Conservation (phyloP, 2,113 vertebrate genomes). For the Stegostoma tigrinum region DNA sequence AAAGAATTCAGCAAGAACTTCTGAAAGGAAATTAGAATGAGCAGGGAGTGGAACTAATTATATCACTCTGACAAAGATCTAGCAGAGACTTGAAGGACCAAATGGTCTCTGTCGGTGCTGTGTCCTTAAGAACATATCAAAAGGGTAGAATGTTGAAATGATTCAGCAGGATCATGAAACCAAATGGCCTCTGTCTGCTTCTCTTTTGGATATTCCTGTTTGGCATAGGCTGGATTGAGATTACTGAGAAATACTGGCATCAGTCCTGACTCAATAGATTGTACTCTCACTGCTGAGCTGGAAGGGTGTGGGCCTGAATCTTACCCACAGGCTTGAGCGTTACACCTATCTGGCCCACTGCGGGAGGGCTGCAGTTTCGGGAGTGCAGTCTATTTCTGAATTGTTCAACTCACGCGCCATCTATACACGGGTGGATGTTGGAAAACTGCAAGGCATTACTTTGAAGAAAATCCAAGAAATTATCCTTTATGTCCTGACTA, state of each 20-base stretch:
- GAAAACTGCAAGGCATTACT: neutral
- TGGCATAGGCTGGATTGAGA: neutral
- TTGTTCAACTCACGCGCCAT: neutral
- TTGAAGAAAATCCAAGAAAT: neutral
- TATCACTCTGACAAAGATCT: too few species aligned
- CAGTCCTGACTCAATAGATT: neutral
- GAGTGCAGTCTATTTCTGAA: neutral
- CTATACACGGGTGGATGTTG: neutral
- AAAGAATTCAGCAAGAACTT: too few species aligned
- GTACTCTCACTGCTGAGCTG: neutral
- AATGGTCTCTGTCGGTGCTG: too few species aligned
- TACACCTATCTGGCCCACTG: neutral
- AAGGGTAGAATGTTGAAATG: too few species aligned
- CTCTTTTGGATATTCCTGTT: too few species aligned
- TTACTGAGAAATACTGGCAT: neutral
- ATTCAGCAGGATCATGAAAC: too few species aligned
- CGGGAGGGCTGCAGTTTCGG: neutral
- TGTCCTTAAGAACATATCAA: too few species aligned
- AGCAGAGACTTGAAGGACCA: too few species aligned
- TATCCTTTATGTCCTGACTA: too few species aligned
- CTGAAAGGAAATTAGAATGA: too few species aligned
- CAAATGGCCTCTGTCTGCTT: too few species aligned
- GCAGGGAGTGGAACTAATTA: too few species aligned
- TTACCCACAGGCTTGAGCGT: neutral
- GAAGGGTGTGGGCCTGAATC: neutral